Evolutionary conservation across 2,888 invertebrate species (phyloP).

Genomic region (Ceramica pisi): DNA sequence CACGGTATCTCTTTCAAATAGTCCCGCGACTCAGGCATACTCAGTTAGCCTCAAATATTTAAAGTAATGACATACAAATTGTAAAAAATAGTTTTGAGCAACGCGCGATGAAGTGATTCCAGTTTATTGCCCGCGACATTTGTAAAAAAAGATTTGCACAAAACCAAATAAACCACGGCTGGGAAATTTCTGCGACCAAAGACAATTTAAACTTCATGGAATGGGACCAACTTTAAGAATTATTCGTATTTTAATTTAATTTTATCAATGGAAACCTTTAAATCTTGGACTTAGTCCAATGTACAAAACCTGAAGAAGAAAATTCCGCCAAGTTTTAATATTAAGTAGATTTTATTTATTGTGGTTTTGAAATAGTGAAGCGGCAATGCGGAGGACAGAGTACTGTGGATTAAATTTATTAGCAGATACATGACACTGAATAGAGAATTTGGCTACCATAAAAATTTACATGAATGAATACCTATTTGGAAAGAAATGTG

Average conservation of each 20-base stretch:
- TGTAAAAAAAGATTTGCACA: neutral
- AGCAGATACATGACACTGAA: too few species aligned
- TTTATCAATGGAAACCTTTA: slow-evolving; percentile 50
- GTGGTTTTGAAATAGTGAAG: slow-evolving; percentile 14
- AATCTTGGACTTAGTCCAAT: slow-evolving; percentile 52
- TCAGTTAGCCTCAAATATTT: too few species aligned
- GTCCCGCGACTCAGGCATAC: too few species aligned
- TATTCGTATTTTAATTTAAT: slow-evolving; percentile 54
- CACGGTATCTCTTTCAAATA: too few species aligned
- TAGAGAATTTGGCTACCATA: too few species aligned
- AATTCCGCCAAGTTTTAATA: slow-evolving; percentile 16
- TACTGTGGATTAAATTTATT: neutral
- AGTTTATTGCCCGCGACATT: too few species aligned
- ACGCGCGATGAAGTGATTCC: too few species aligned
- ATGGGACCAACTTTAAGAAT: slow-evolving; percentile 34
- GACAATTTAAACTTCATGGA: slow-evolving; percentile 29
- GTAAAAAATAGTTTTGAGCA: too few species aligned
- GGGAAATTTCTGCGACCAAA: neutral
- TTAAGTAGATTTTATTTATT: slow-evolving; percentile 45
- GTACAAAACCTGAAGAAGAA: slow-evolving; percentile 27
- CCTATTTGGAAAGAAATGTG: too few species aligned
- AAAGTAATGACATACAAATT: too few species aligned
- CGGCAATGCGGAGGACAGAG: neutral
- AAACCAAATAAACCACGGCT: neutral
- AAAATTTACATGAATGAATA: too few species aligned